Base-by-base conservation (phyloP, 1,140 invertebrate species). In the Watersipora subatra region DNA sequence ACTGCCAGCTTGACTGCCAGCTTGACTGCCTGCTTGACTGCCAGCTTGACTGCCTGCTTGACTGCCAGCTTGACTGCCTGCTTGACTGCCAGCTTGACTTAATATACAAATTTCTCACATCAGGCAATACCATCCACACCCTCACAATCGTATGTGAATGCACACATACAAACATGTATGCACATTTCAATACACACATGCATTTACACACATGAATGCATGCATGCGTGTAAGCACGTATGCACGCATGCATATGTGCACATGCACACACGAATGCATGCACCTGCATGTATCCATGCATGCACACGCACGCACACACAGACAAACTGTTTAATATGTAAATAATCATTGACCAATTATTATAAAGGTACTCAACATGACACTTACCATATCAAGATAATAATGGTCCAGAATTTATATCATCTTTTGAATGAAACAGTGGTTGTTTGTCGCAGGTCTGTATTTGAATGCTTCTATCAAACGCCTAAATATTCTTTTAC, bases 11-110 rank as follows among this genome's bases (percentile, higher is more conserved):
- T 17, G 24, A 15, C 24, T 61, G 58, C 58, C 17, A 15, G 58
- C 58, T 17, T 61, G 58, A 15, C 17, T 61, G 58, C 58, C 17
- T 61, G 58, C 58, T 17, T 61, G 58, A 15, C 17, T 61, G 58
- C 58, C 17, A 15, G 58, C 58, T 17, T 61, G 58, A 15, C 17
- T 61, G 17, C n/a, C 24, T 61, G 58, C n/a, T 17, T 61, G 58
- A 22, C 46, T 55, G 22, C 46, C 46, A 55, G 17, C 22, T 17
- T 55, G 46, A 55, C 17, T 17, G 17, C 46, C 17, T 55, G 46
- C 46, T 55, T 55, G 17, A 17, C 22, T 55, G 17, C 17, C 46
- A 55, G 46, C 46, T 17, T 55, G 22, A 17, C 17, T 55, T 17
- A 55, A 55, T 55, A 55, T 55, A 55, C 22, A 55, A 55, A 55